Evolutionary conservation across 2,797 vertebrate species (phyloP), one percentile per base, ranked within the genome.

Genomic region (Tauraco hartlaubi): DNA sequence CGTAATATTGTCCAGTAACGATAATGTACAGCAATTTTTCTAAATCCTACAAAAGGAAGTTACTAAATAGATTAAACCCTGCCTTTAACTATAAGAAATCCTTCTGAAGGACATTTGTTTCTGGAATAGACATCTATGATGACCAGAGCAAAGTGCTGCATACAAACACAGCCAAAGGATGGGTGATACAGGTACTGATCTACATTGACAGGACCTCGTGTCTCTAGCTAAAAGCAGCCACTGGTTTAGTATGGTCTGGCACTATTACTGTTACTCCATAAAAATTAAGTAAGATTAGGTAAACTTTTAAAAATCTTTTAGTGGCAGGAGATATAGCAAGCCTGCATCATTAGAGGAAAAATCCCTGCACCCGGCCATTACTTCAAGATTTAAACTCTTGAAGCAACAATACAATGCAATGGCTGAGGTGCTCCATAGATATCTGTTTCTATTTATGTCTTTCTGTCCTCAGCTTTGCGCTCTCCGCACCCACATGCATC

Each of bases 361-460:
- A 55, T 76, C 49, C 23, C 52, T 75, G 54, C 15, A 9, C 10
- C 67, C 44, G 22, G 75, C 90, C 74, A 72, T 96, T 96, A 71
- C 72, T 87, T 56, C 72, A 55, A 91, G 77, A 90, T 95, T 94
- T 79, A 67, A 88, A 51, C 2, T 2, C n/a, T 94, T 69, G 54
- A 80, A 97, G 61, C 48, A 61, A 31, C 80, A 68, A 41, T 77
- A 85, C 87, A 96, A 92, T 88, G 88, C 90, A 95, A 95, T 51
- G 82, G 93, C 93, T 95, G 91, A 94, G 92, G 95, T 96, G 88
- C 93, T 97, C 92, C 87, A 76, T 90, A 90, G 94, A 97, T 88
- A 64, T 86, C 91, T 96, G 94, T 86, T 96, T 96, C 87, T 96
- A 88, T 96, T 96, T 97, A 91, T 88, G 76, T 90, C 88, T 81